phyloP scores from a whole-genome alignment of 2,797 vertebrate genomes.

The Myotis pilosus region DNA sequence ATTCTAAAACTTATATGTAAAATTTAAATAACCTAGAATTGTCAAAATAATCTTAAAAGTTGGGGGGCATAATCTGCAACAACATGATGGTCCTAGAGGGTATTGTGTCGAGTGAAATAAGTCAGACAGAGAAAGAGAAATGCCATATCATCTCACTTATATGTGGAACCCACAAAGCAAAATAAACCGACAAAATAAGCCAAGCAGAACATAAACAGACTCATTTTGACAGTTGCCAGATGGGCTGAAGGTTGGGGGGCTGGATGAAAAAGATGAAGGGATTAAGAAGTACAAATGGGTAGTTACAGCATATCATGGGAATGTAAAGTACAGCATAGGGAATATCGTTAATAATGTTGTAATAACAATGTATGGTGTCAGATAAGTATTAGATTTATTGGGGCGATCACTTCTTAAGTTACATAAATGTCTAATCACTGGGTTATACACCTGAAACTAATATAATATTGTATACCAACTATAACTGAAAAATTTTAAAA shows the following conservation, averaged over 20 bases:
- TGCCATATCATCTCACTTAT: neutral
- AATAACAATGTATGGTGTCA: neutral
- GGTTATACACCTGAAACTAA: neutral
- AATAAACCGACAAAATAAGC: neutral
- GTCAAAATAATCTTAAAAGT: constrained; percentile 33
- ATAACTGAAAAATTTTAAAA: neutral
- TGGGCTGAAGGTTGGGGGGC: neutral
- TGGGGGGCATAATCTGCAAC: neutral
- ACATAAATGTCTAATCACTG: neutral
- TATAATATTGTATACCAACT: neutral
- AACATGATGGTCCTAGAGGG: neutral
- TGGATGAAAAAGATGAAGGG: neutral
- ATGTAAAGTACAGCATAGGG: neutral
- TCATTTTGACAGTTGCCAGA: neutral
- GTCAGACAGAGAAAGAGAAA: neutral
- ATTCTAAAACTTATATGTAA: neutral
- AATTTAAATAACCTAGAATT: neutral
- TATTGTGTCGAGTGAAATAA: neutral
- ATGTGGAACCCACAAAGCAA: neutral
- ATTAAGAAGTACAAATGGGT: neutral
- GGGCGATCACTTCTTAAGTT: neutral
- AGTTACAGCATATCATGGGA: neutral
- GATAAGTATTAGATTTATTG: neutral
- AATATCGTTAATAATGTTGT: neutral
- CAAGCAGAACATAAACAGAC: neutral